These are phyloP conservation scores for Phenganax stokvisi DNA, from an alignment of 92 coral and sea anemone genomes.

Conservation along the genomic window DNA sequence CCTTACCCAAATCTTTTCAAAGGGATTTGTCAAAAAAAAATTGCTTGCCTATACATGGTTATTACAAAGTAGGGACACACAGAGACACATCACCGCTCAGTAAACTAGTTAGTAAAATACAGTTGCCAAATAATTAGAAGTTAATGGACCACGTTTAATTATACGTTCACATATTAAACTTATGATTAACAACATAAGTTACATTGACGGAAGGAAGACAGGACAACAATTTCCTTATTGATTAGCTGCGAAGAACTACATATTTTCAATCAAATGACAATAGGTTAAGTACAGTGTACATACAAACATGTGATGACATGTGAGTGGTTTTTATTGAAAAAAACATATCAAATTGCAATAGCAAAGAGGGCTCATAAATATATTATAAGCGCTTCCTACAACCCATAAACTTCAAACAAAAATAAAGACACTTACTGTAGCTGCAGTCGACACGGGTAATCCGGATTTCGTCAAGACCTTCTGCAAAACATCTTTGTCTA, in stretches of 20 bases:
- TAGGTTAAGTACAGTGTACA: background rate
- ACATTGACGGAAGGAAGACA: background rate
- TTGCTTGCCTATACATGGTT: too few relatives aligned
- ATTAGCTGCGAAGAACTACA: background rate
- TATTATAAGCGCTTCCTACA: background rate
- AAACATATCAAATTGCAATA: background rate
- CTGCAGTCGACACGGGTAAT: constrained; percentile 68
- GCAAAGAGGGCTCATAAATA: background rate
- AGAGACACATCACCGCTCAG: too few relatives aligned
- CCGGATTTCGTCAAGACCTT: constrained; percentile 86
- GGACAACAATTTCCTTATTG: background rate
- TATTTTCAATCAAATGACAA: too few relatives aligned
- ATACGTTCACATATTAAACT: too few relatives aligned
- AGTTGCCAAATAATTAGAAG: too few relatives aligned
- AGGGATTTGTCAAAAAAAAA: too few relatives aligned
- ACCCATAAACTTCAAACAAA: background rate
- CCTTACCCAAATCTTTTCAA: too few relatives aligned
- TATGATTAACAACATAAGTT: too few relatives aligned
- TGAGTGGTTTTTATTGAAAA: background rate
- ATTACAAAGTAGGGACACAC: too few relatives aligned
- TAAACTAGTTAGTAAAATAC: too few relatives aligned
- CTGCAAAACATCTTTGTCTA: constrained; percentile 84
- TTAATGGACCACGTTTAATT: too few relatives aligned
- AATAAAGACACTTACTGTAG: constrained; percentile 53
- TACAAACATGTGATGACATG: background rate